Percentiles rank a stretch among this genome's conserved stretches.
phyloP scores from a whole-genome alignment of 2,888 invertebrate species.

The Thymelicus acteon region DNA sequence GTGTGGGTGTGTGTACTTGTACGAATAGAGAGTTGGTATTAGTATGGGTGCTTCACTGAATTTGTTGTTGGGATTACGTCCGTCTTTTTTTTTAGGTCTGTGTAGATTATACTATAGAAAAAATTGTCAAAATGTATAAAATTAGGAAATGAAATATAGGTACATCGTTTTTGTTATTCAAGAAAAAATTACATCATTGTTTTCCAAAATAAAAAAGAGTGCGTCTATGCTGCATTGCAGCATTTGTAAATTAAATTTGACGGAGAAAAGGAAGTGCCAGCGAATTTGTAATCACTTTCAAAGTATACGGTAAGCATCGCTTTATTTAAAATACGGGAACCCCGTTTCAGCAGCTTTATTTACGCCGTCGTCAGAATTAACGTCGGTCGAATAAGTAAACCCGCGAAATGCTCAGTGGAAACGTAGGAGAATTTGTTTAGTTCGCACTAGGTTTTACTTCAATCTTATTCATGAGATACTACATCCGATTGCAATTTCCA shows the following conservation, averaged over 20 bases:
- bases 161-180: too few relatives aligned
- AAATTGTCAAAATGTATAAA: too few relatives aligned
- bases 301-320: slow-evolving; percentile 38
- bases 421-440: slow-evolving; percentile 51
- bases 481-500: slow-evolving; percentile 13
- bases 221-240: slow-evolving; percentile 23
- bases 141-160: too few relatives aligned
- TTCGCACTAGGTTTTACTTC: slow-evolving; percentile 45
- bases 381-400: slow-evolving; percentile 48
- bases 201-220: neutral
- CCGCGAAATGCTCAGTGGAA: slow-evolving; percentile 46
- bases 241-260: slow-evolving; percentile 33
- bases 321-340: slow-evolving; percentile 28
- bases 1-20: too few relatives aligned
- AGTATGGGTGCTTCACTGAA: too few relatives aligned
- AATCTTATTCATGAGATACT: slow-evolving; percentile 36
- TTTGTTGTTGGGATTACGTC: too few relatives aligned
- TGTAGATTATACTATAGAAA: too few relatives aligned
- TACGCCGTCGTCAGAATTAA: slow-evolving; percentile 48
- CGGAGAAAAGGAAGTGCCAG: slow-evolving; percentile 23
- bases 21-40: too few relatives aligned
- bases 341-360: slow-evolving; percentile 41
- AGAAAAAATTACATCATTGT: neutral
- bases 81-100: too few relatives aligned
- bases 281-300: slow-evolving; percentile 43